A percentile compares a stretch with the other conserved stretches of the same genome.
These are phyloP conservation scores for Alauda arvensis DNA, from an alignment of 2,797 vertebrate genomes.

Conservation along the genomic window DNA sequence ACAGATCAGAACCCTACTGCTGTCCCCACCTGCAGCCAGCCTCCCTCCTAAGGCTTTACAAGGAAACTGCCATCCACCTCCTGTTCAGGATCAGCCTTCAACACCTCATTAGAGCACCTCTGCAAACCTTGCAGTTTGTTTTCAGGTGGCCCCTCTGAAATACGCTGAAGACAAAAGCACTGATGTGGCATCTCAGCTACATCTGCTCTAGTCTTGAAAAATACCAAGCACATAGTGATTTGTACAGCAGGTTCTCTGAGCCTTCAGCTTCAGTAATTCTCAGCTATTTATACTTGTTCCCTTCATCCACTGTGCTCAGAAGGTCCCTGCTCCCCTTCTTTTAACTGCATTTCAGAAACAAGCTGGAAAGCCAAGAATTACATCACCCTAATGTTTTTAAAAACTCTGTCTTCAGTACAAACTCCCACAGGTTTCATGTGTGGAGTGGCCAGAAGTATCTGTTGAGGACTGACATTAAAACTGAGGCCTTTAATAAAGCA, in stretches of 20 bases:
- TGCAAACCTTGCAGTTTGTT: neutral
- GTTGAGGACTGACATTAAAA: neutral
- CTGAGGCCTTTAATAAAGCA: neutral
- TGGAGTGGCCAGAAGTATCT: neutral
- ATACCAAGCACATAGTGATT: neutral
- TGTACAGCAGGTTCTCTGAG: neutral
- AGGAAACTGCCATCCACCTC: neutral
- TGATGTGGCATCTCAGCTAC: neutral
- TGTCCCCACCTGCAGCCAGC: neutral
- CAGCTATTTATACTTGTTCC: neutral
- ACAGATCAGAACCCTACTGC: neutral
- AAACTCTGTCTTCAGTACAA: neutral
- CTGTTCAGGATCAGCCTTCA: neutral
- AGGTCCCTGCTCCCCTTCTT: neutral
- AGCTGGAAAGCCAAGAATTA: neutral
- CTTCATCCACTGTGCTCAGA: neutral
- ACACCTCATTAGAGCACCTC: neutral
- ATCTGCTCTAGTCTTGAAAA: neutral
- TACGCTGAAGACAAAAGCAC: neutral
- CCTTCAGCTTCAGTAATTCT: neutral
- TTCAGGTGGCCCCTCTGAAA: neutral
- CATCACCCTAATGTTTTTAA: neutral
- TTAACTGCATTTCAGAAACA: neutral
- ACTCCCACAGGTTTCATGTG: neutral
- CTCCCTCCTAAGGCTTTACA: neutral